Evolutionary conservation across 2,888 invertebrate species (phyloP), one percentile per base, ranked within the genome.

Genomic region (Drosophila formosana): DNA sequence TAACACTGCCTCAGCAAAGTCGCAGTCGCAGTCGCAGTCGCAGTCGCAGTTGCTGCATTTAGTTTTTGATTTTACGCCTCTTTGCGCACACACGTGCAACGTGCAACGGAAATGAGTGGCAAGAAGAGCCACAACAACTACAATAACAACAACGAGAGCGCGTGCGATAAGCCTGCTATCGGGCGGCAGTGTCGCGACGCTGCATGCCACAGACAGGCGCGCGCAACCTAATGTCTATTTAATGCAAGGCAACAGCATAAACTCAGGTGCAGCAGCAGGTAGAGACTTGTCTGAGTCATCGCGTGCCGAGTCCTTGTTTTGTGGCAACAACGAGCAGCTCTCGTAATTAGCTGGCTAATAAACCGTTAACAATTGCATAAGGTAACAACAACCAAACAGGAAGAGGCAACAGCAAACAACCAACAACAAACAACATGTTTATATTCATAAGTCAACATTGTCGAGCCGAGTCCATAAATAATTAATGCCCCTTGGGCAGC

Each of bases 91-190:
- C 85, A 82, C 82, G 82, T 82, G 34, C 34, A 34, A 11, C 34
- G 34, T 34, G 85, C 85, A 72, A 43, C 82, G 82, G 86, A 83
- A 85, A 63, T 76, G 76, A 66, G 64, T 26, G 50, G 57, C 66
- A 71, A 53, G 25, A 11, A 26, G 18, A 26, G 13, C 34, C 32
- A 11, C 46, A 60, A 26, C n/a, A 50, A 8, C 51, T 18, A 49
- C 55, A 60, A 11, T 46, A 58, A 72, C 75, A 69, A 52, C 50
- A 63, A 13, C 50, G 53, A 72, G 72, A 69, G 58, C 45, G 37
- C 45, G 26, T 26, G 53, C 70, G 89, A 83, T 88, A 83, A 86
- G 71, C 46, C 65, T 39, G 23, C 8, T 43, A 41, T 34, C 32
- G 18, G 43, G 57, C 41, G 52, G 37, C 41, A 11, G 26, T 32